Conservation (phyloP, 2,888 invertebrate genomes). For the Willowsia nigromaculata region DNA sequence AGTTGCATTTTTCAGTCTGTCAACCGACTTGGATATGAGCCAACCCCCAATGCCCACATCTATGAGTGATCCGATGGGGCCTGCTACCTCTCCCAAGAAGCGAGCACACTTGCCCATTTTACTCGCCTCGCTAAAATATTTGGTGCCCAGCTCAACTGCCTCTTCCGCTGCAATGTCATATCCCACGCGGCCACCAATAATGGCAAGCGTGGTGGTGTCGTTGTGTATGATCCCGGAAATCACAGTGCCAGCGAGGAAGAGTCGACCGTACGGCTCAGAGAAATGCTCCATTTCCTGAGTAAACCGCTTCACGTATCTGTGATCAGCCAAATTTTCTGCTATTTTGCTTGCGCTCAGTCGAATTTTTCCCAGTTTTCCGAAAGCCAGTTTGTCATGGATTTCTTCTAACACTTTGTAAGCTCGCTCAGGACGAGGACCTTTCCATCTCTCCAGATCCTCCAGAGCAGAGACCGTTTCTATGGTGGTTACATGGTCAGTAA, state of each 20-base stretch:
- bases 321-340: neutral
- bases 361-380: neutral
- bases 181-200: slow-evolving; percentile 55
- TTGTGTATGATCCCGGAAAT: slow-evolving; percentile 41
- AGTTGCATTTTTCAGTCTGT: neutral
- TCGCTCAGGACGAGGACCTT: neutral
- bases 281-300: neutral
- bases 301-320: neutral
- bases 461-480: neutral
- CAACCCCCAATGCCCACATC: slow-evolving; percentile 57
- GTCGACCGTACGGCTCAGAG: neutral
- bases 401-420: neutral
- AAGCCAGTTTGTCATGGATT: neutral
- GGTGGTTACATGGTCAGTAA: neutral
- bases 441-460: neutral
- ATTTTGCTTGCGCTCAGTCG: neutral
- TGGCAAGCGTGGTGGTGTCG: slow-evolving; percentile 56
- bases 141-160: neutral
- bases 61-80: slow-evolving; percentile 36
- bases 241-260: slow-evolving; percentile 44
- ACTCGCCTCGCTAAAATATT: neutral
- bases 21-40: slow-evolving; percentile 13
- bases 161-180: slow-evolving; percentile 9
- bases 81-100: slow-evolving; percentile 25
- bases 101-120: slow-evolving; percentile 31